These are phyloP conservation scores for Nematolebias whitei DNA, from an alignment of 2,113 vertebrate species.

Conservation along the genomic window DNA sequence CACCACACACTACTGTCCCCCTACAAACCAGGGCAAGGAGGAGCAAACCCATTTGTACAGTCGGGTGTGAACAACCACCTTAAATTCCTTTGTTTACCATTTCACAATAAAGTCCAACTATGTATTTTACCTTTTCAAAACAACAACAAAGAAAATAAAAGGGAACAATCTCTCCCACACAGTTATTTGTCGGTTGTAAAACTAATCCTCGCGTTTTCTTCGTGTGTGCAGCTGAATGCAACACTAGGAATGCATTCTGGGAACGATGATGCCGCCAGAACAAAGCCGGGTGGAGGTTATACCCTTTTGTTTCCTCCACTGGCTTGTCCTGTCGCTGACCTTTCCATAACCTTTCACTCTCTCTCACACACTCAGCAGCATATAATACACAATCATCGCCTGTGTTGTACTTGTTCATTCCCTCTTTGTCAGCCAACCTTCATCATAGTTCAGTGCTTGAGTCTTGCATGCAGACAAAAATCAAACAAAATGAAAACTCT, in stretches of 20 bases:
- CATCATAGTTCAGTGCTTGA: conserved; percentile 7
- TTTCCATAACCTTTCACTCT: conserved; percentile 43
- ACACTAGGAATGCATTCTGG: not conserved
- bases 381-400: not conserved
- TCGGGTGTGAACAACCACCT: no score
- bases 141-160: not conserved
- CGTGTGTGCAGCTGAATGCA: not conserved
- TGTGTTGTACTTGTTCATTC: conserved; percentile 19
- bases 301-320: conserved; percentile 16
- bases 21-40: no score
- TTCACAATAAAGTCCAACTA: no score
- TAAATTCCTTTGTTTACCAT: no score
- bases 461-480: conserved; percentile 21
- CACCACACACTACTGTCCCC: no score
- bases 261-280: not conserved
- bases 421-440: conserved; percentile 29
- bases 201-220: not conserved
- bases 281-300: not conserved
- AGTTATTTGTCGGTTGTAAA: not conserved
- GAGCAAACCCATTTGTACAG: no score
- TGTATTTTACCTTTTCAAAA: not conserved
- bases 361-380: not conserved
- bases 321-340: conserved; percentile 37
- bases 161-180: not conserved
- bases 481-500: conserved; percentile 12